Conservation (phyloP, 2,797 vertebrate genomes). For the Fistularia commersonii region DNA sequence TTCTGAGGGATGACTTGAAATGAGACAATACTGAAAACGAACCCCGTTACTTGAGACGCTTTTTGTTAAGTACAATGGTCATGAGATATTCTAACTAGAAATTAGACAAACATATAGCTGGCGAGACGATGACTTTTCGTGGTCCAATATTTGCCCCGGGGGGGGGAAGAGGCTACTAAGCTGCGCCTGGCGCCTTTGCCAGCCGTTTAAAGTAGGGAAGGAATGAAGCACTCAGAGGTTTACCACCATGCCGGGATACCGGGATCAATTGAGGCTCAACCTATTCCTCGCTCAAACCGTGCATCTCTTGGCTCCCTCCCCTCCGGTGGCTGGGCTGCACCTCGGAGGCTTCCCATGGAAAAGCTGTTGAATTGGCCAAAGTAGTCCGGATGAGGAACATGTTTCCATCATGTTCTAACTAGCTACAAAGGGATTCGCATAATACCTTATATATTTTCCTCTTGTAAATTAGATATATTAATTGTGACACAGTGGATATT, state of each 20-base stretch:
- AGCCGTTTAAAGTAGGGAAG: slow-evolving; percentile 72
- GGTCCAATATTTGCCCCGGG: slow-evolving; percentile 11
- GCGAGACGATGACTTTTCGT: slow-evolving; percentile 1
- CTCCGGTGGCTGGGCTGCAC: slow-evolving; percentile 46
- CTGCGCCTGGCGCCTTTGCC: slow-evolving; percentile 46
- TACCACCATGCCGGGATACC: slow-evolving; percentile 66
- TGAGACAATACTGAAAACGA: too few species aligned
- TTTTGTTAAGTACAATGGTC: too few species aligned
- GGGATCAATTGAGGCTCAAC: slow-evolving; percentile 55
- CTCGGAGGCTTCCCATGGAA: slow-evolving; percentile 66
- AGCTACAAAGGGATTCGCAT: slow-evolving; percentile 30
- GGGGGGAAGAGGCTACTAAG: slow-evolving; percentile 22
- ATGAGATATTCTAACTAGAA: too few species aligned
- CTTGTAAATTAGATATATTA: slow-evolving; percentile 14
- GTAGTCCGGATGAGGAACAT: slow-evolving; percentile 64
- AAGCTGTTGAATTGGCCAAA: slow-evolving; percentile 65
- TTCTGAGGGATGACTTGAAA: not conserved
- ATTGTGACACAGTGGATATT: slow-evolving; percentile 10
- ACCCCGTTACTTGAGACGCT: too few species aligned
- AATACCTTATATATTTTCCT: slow-evolving; percentile 27
- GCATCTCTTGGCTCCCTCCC: slow-evolving; percentile 61
- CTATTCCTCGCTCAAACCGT: slow-evolving; percentile 60
- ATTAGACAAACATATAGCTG: too few species aligned
- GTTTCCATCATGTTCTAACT: slow-evolving; percentile 68
- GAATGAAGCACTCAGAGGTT: slow-evolving; percentile 68